Percentiles rank a stretch among this genome's conserved stretches.
Conservation (phyloP, 2,888 invertebrate genomes). For the Pedicia rivosa region DNA sequence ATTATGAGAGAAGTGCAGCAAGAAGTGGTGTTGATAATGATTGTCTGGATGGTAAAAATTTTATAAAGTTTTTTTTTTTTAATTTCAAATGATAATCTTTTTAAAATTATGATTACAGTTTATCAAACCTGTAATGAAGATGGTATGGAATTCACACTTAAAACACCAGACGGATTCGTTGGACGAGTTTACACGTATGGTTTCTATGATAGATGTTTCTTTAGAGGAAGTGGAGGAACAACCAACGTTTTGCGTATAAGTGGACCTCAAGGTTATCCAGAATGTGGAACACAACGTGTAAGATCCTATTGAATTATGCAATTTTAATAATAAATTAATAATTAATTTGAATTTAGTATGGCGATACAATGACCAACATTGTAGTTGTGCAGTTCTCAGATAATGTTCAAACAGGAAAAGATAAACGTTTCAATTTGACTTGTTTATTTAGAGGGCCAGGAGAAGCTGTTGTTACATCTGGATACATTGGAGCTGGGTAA, state of each 20-base stretch:
- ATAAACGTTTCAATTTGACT: slow-evolving; percentile 85
- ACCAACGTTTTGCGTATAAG: slow-evolving; percentile 70
- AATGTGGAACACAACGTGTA: slow-evolving; percentile 79
- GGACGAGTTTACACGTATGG: slow-evolving; percentile 86
- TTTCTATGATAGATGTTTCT: slow-evolving; percentile 80
- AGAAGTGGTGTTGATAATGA: slow-evolving; percentile 54
- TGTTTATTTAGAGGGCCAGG: slow-evolving; percentile 83
- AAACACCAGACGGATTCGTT: slow-evolving; percentile 76
- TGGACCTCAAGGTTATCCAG: slow-evolving; percentile 83
- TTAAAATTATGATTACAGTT: slow-evolving; percentile 35
- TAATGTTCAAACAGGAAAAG: slow-evolving; percentile 77
- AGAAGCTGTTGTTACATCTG: slow-evolving; percentile 84
- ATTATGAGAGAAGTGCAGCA: slow-evolving; percentile 63
- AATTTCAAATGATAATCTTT: slow-evolving; percentile 8
- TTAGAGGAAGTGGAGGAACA: slow-evolving; percentile 77
- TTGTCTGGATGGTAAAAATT: slow-evolving; percentile 72
- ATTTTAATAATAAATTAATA: slow-evolving; percentile 1
- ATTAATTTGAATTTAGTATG: slow-evolving; percentile 40
- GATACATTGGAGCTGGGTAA: slow-evolving; percentile 84
- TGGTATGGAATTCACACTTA: slow-evolving; percentile 83
- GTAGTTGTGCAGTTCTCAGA: slow-evolving; percentile 89
- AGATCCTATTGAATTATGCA: slow-evolving; percentile 8
- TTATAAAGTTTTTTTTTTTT: slow-evolving; percentile 5
- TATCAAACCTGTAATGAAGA: slow-evolving; percentile 85
- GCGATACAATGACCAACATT: slow-evolving; percentile 86